Conservation (phyloP, 2,888 invertebrate genomes). For the Tipula lateralis region DNA sequence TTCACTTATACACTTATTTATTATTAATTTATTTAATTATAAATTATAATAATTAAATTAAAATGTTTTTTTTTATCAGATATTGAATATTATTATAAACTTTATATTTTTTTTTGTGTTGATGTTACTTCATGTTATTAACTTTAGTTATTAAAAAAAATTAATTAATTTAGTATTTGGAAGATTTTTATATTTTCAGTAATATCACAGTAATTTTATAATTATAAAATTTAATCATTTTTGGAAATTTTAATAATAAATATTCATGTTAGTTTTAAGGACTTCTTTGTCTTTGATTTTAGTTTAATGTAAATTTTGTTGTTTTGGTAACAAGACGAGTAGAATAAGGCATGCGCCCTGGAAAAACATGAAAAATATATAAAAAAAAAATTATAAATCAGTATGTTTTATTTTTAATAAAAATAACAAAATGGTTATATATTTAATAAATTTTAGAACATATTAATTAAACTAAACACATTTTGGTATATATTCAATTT, state of each 20-base stretch:
- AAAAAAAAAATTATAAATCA: constrained; percentile 3
- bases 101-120: background rate
- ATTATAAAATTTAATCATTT: constrained; percentile 11
- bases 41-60: background rate
- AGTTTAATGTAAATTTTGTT: constrained; percentile 27
- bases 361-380: constrained; percentile 12
- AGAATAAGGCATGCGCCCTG: constrained; percentile 28
- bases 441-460: background rate
- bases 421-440: background rate
- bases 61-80: background rate
- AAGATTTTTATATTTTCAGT: constrained; percentile 1
- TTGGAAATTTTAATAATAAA: background rate
- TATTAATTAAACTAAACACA: background rate
- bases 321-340: constrained; percentile 28
- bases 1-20: background rate
- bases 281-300: constrained; percentile 24
- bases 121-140: background rate
- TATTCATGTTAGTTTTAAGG: background rate
- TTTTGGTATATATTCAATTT: background rate
- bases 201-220: constrained; percentile 24
- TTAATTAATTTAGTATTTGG: background rate
- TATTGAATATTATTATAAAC: background rate
- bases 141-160: background rate
- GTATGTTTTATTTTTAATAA: background rate
- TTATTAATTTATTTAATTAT: background rate